phyloP scores from a whole-genome alignment of 64 coral and sea anemone species.

The Dendronephthya gigantea region DNA sequence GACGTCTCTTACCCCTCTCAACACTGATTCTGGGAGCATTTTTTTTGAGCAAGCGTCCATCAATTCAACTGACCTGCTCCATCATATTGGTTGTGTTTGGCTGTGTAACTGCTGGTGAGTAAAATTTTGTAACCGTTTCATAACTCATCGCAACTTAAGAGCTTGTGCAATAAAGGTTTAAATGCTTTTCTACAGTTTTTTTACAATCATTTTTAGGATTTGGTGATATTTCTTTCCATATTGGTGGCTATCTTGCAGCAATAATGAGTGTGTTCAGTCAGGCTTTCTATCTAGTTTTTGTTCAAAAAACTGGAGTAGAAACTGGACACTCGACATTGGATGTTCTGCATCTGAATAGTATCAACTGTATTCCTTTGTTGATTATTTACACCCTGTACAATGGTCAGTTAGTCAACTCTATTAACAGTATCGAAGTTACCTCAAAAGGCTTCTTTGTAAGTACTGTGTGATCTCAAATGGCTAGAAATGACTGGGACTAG shows the following conservation, averaged over 20 bases:
- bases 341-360: slow-evolving; percentile 50
- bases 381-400: slow-evolving; percentile 34
- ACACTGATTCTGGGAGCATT: slow-evolving; percentile 56
- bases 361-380: slow-evolving; percentile 60
- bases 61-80: slow-evolving; percentile 35
- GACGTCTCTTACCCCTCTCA: slow-evolving; percentile 67
- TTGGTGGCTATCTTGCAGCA: slow-evolving; percentile 43
- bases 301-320: slow-evolving; percentile 54
- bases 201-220: slow-evolving; percentile 23
- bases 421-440: slow-evolving; percentile 7
- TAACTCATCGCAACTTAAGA: too few relatives aligned
- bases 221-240: slow-evolving; percentile 47
- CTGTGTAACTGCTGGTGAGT: slow-evolving; percentile 70
- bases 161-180: neutral
- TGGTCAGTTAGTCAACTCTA: slow-evolving; percentile 25
- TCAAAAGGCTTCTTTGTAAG: slow-evolving; percentile 37
- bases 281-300: slow-evolving; percentile 49
- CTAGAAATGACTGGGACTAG: neutral
- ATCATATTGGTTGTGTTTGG: slow-evolving; percentile 61
- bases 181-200: neutral
- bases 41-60: slow-evolving; percentile 58
- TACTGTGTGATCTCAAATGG: too few relatives aligned
- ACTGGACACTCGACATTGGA: slow-evolving; percentile 42
- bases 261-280: slow-evolving; percentile 49
- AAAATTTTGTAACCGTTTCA: too few relatives aligned